These are phyloP conservation scores for Caenorhabditis japonica DNA, from an alignment of 2,888 invertebrate species.

Conservation along the genomic window DNA sequence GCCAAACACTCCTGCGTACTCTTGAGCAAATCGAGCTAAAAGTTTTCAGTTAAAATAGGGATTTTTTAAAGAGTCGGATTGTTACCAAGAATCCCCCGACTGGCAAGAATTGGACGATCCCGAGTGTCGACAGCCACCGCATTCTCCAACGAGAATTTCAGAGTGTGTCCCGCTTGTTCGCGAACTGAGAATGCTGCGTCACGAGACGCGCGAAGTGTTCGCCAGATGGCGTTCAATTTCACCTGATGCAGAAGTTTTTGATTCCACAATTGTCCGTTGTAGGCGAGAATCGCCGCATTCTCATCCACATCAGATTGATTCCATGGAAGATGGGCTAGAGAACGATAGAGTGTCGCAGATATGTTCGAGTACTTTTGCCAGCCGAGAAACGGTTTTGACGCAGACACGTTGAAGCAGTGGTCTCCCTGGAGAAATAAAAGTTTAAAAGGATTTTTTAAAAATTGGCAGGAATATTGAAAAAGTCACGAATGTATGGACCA, in stretches of 20 bases:
- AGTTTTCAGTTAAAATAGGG: slow-evolving; percentile 6
- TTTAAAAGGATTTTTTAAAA: not conserved
- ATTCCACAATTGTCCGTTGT: slow-evolving; percentile 63
- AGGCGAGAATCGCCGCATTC: slow-evolving; percentile 68
- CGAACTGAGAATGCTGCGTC: slow-evolving; percentile 87
- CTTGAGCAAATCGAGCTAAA: slow-evolving; percentile 82
- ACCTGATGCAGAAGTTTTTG: slow-evolving; percentile 64
- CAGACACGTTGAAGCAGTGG: slow-evolving; percentile 86
- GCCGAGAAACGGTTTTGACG: slow-evolving; percentile 87
- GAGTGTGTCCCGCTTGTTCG: slow-evolving; percentile 86
- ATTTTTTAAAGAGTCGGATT: not conserved
- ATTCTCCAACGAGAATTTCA: slow-evolving; percentile 90
- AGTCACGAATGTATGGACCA: too few species aligned
- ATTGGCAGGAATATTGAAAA: too few species aligned
- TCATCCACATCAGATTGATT: slow-evolving; percentile 72
- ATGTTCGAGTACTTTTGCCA: slow-evolving; percentile 78
- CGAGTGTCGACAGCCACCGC: slow-evolving; percentile 82
- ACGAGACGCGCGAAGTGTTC: slow-evolving; percentile 84
- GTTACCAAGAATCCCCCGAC: slow-evolving; percentile 61
- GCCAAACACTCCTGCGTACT: slow-evolving; percentile 91
- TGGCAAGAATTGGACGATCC: slow-evolving; percentile 73
- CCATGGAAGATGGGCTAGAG: slow-evolving; percentile 71
- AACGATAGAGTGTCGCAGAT: slow-evolving; percentile 56
- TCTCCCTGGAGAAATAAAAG: slow-evolving; percentile 80
- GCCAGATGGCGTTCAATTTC: slow-evolving; percentile 80